Evolutionary conservation across 1,140 invertebrate species (phyloP).

Genomic region (Diorhabda carinulata): DNA sequence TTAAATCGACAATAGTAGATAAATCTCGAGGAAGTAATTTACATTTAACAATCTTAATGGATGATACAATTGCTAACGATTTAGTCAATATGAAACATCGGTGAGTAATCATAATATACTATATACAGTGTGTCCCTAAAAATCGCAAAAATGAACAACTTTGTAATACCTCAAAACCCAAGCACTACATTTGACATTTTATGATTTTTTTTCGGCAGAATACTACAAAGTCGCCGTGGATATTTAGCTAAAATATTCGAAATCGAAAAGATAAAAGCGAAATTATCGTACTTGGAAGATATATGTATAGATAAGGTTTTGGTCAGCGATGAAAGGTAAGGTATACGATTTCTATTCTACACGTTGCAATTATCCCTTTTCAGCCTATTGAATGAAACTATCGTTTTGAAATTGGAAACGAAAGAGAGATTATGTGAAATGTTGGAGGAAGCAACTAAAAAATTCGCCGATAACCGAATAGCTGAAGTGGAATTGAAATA

Average conservation of each 20-base stretch:
- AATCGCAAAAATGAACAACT: no score
- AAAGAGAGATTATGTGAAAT: constrained; percentile 14
- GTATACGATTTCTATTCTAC: neutral
- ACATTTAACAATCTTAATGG: no score
- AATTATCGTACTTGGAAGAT: constrained; percentile 22
- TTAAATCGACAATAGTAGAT: constrained; percentile 14
- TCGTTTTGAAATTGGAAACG: constrained; percentile 7
- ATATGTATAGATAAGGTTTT: constrained; percentile 7
- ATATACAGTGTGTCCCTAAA: no score
- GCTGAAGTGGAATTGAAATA: constrained; percentile 18
- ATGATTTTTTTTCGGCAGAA: constrained; percentile 18
- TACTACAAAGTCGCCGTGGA: constrained; percentile 25
- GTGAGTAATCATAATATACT: neutral
- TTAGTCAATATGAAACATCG: constrained; percentile 11
- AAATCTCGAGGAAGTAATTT: neutral
- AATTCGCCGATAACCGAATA: constrained; percentile 23
- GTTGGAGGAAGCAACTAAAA: constrained; percentile 17
- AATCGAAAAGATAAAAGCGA: constrained; percentile 23
- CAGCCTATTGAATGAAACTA: constrained; percentile 1
- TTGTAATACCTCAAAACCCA: no score
- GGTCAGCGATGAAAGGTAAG: neutral
- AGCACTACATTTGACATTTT: neutral
- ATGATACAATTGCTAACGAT: neutral
- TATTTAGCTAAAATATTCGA: constrained; percentile 27
- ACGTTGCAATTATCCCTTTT: neutral